Conservation (phyloP, 2,113 vertebrate species). For the Eptatretus burgeri region DNA sequence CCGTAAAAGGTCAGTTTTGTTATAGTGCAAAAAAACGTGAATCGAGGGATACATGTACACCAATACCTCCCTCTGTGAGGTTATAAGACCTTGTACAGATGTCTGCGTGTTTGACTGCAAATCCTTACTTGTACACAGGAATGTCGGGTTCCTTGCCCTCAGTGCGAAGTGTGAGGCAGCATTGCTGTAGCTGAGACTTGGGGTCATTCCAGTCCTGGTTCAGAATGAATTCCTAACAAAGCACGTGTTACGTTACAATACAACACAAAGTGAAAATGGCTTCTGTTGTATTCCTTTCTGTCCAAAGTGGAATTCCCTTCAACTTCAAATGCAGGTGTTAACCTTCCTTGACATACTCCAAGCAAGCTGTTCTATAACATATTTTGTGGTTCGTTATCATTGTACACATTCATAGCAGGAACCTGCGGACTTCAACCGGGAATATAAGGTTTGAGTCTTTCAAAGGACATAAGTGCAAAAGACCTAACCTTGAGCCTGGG, state of each 20-base stretch:
- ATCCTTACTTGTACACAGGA: slow-evolving; percentile 83
- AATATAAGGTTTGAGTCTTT: neutral
- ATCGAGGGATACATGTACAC: too few species aligned
- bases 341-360: neutral
- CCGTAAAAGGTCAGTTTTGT: too few species aligned
- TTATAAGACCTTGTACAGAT: too few species aligned
- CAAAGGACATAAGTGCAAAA: neutral
- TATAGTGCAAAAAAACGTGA: too few species aligned
- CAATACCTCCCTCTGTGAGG: too few species aligned
- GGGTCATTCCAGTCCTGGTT: slow-evolving; percentile 99
- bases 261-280: too few species aligned
- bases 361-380: neutral
- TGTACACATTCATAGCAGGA: too few species aligned
- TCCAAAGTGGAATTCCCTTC: slow-evolving; percentile 17
- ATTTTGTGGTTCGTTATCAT: neutral
- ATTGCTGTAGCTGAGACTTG: slow-evolving; percentile 96
- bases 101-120: neutral
- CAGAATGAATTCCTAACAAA: slow-evolving; percentile 64
- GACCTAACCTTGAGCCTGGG: slow-evolving; percentile 54
- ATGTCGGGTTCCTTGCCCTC: slow-evolving; percentile 96
- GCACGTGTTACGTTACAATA: too few species aligned
- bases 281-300: slow-evolving; percentile 25
- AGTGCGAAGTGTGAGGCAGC: slow-evolving; percentile 69
- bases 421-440: neutral
- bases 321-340: neutral